Evolutionary conservation across 2,888 invertebrate species (phyloP).

Genomic region (Drosophila lacicola): DNA sequence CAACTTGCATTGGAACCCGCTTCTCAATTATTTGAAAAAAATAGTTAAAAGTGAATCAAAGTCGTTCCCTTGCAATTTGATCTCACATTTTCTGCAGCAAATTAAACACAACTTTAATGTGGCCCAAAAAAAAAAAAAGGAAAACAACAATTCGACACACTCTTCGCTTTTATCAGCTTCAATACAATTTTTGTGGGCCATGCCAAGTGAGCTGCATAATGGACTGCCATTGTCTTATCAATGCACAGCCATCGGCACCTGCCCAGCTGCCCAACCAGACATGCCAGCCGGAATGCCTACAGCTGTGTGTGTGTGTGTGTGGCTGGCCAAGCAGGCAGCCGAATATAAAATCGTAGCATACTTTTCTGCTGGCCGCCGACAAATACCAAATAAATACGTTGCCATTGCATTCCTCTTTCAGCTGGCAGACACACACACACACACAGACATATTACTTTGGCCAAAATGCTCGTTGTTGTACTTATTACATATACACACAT

Average conservation of each 20-base stretch:
- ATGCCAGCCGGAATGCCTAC: constrained; percentile 16
- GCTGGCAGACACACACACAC: background rate
- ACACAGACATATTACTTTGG: constrained; percentile 22
- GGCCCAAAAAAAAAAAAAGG: background rate
- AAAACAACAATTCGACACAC: constrained; percentile 31
- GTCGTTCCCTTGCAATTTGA: background rate
- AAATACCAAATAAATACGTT: constrained; percentile 44
- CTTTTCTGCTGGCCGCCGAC: constrained; percentile 50
- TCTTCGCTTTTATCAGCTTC: constrained; percentile 47
- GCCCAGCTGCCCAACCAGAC: constrained; percentile 12
- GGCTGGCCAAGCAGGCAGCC: constrained; percentile 29
- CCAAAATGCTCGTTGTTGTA: constrained; percentile 22
- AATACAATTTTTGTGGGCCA: constrained; percentile 46
- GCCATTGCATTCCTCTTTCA: constrained; percentile 32
- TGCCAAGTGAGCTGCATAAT: constrained; percentile 74
- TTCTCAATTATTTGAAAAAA: no score
- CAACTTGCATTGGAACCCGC: no score
- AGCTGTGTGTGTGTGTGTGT: constrained; percentile 1
- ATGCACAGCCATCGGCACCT: constrained; percentile 59
- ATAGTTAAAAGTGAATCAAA: no score
- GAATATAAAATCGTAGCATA: constrained; percentile 61
- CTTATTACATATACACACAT: constrained; percentile 14
- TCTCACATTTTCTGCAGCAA: background rate
- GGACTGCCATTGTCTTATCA: constrained; percentile 73
- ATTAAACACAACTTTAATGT: constrained; percentile 22